Base-by-base conservation (phyloP, 2,797 vertebrate species). In the Triplophysa yarkandensis region DNA sequence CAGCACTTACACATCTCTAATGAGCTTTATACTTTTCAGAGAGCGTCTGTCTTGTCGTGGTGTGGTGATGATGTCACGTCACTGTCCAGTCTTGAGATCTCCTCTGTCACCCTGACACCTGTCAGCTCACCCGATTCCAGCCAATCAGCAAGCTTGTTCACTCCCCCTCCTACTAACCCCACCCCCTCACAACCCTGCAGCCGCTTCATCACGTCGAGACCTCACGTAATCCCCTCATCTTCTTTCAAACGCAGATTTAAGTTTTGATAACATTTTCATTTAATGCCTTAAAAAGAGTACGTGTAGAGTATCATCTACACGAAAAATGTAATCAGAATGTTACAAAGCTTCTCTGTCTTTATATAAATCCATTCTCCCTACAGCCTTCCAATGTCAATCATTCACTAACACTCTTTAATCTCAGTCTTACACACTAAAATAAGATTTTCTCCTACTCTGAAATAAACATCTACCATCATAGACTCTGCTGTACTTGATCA, bases 61-160 rank as follows among this genome's bases (percentile, higher is more conserved):
- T 86, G 62, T 88, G 88, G 80, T 86, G 41, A 83, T 85, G 91
- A 81, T 83, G 84, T 91, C 83, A 89, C 84, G 52, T 88, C 90
- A 71, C 73, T 90, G 86, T 89, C 91, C 84, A 93, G 85, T 87
- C 86, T 92, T 89, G 91, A 91, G 90, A 89, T 89, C 81, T 91
- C 90, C 87, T 93, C 93, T 84, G 87, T 93, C 88, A 89, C 90
- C 77, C 87, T 93, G 86, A 91, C 89, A 81, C 88, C 91, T 87
- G 84, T 87, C 88, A 92, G 86, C 87, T 91, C 87, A 68, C 87
- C 91, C 84, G 91, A 90, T 74, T 93, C 89, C 85, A 90, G 87
- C 88, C 80, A 90, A n/a, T 91, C 90, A 75, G 21, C 87, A 82
- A 85, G 87, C 88, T 83, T 89, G 77, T 87, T 93, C 89, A 91